Percentiles rank a stretch among this genome's conserved stretches.
Conservation (phyloP, 2,113 vertebrate species). For the Hypomesus transpacificus region DNA sequence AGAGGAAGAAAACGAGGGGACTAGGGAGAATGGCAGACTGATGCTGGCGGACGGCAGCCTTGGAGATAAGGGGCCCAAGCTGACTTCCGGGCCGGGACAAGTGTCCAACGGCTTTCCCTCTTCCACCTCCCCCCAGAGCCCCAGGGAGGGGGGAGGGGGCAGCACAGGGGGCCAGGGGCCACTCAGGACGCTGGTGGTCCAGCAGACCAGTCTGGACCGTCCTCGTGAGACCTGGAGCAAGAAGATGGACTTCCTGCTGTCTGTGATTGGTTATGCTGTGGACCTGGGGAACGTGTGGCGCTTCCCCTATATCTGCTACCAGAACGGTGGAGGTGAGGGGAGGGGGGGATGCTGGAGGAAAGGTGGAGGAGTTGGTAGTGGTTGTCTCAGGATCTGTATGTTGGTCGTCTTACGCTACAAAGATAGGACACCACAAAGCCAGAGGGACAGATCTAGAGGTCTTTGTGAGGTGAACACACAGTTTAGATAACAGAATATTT, state of each 20-base stretch:
- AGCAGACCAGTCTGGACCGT: constrained; percentile 77
- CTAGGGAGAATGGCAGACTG: constrained; percentile 75
- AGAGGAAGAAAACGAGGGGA: constrained; percentile 51
- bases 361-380: background rate
- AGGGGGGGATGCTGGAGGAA: background rate
- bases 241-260: constrained; percentile 97
- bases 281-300: constrained; percentile 98
- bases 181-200: constrained; percentile 76
- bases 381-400: too few relatives aligned
- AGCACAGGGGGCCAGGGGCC: constrained; percentile 36
- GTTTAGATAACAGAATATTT: background rate
- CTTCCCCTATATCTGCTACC: constrained; percentile 97
- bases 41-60: constrained; percentile 59
- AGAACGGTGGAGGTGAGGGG: constrained; percentile 90
- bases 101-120: constrained; percentile 86
- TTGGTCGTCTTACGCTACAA: background rate
- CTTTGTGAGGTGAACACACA: constrained; percentile 1
- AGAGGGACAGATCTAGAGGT: background rate
- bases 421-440: background rate
- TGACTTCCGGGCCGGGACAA: constrained; percentile 62
- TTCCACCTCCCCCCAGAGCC: constrained; percentile 70
- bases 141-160: constrained; percentile 58
- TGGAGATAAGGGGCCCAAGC: constrained; percentile 64
- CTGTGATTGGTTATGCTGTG: constrained; percentile 94
- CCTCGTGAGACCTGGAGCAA: constrained; percentile 94